These are phyloP conservation scores for Drosophila aff. DNA, from an alignment of 1,140 invertebrate species.

Conservation along the genomic window DNA sequence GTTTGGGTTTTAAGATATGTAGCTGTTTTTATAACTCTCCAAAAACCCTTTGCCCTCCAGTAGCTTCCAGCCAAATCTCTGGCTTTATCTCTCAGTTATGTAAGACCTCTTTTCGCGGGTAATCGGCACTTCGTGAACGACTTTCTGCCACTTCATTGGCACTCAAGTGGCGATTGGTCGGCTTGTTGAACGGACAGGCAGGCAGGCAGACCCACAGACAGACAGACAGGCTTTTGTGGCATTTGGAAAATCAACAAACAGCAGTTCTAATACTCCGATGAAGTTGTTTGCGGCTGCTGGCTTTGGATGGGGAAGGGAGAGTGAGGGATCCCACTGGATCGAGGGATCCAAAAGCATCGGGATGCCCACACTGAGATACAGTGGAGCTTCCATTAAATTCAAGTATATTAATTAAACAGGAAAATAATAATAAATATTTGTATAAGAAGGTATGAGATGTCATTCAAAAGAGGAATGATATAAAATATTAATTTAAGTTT, in stretches of 20 bases:
- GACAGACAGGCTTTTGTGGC: conserved; percentile 16
- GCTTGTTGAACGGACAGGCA: conserved; percentile 3
- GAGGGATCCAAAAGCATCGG: too few relatives aligned
- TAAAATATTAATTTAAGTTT: not conserved
- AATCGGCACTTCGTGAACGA: conserved; percentile 9
- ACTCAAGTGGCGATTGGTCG: conserved; percentile 16
- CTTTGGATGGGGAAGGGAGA: not conserved
- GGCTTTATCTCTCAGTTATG: conserved; percentile 4
- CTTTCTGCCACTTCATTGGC: conserved; percentile 19
- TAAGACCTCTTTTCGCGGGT: conserved; percentile 8
- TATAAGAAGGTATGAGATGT: not conserved
- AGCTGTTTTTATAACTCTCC: not conserved
- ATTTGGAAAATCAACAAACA: conserved; percentile 10
- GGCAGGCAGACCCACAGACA: not conserved
- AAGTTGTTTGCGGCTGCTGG: conserved; percentile 9
- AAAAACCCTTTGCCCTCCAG: not conserved
- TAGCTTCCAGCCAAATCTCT: not conserved
- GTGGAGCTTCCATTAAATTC: not conserved
- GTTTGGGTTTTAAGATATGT: not conserved
- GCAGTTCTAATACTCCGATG: conserved; percentile 1
- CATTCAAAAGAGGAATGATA: too few relatives aligned
- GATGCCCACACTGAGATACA: not conserved
- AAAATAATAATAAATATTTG: not conserved
- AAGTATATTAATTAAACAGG: not conserved
- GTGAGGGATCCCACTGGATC: not conserved